Evolutionary conservation across 1,140 invertebrate species (phyloP).

Genomic region (Eubasilissa regina): DNA sequence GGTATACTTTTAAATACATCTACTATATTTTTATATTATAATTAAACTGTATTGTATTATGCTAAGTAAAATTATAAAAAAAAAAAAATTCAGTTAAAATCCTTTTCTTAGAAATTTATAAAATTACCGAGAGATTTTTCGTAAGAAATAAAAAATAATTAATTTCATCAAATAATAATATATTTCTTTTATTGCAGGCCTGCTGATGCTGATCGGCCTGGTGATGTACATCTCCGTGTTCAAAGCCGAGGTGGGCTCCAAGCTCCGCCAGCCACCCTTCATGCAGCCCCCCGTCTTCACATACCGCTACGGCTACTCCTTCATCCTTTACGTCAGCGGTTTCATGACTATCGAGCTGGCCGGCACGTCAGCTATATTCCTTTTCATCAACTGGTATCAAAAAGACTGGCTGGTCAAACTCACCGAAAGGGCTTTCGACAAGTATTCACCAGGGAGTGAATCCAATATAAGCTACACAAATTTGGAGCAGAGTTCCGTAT

Average conservation of each 20-base stretch:
- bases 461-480: conserved; percentile 63
- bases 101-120: no score
- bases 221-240: conserved; percentile 95
- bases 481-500: conserved; percentile 62
- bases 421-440: conserved; percentile 64
- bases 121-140: no score
- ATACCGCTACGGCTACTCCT: conserved; percentile 90
- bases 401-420: conserved; percentile 72
- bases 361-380: conserved; percentile 88
- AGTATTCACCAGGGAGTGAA: conserved; percentile 54
- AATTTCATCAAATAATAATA: not conserved
- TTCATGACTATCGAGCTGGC: conserved; percentile 88
- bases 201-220: conserved; percentile 89
- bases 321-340: conserved; percentile 87
- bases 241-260: conserved; percentile 90
- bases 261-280: conserved; percentile 83
- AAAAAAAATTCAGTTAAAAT: no score
- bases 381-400: conserved; percentile 80
- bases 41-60: no score
- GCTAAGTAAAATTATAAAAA: no score
- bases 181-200: conserved; percentile 75
- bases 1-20: no score
- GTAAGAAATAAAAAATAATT: no score
- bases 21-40: no score
- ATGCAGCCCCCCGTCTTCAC: conserved; percentile 86